phyloP scores from a whole-genome alignment of 2,888 invertebrate genomes.

The Drosophila nr. fundita region DNA sequence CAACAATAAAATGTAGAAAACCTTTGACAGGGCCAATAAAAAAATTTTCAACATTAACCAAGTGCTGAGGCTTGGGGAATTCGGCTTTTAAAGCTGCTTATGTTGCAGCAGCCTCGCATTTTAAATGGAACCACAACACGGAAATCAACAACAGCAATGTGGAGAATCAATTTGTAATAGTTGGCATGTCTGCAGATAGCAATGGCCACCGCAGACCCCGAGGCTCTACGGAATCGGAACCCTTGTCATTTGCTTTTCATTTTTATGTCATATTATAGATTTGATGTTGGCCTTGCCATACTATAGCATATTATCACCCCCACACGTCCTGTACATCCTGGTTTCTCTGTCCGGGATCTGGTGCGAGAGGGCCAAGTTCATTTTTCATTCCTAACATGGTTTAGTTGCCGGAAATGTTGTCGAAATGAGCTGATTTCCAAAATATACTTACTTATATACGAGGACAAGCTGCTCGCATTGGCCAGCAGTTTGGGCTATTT shows the following conservation, averaged over 20 bases:
- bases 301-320: conserved; percentile 38
- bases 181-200: conserved; percentile 75
- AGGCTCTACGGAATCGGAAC: conserved; percentile 51
- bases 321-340: conserved; percentile 18
- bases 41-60: conserved; percentile 65
- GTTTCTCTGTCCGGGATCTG: conserved; percentile 3
- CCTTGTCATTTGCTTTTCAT: conserved; percentile 80
- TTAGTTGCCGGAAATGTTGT: conserved; percentile 80
- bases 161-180: conserved; percentile 78
- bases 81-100: conserved; percentile 56
- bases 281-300: conserved; percentile 48
- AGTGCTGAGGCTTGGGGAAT: conserved; percentile 18
- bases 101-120: conserved; percentile 43
- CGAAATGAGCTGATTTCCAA: conserved; percentile 78
- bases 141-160: conserved; percentile 60
- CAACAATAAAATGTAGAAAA: conserved; percentile 62
- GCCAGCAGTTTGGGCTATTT: conserved; percentile 45
- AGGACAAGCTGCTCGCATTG: conserved; percentile 26
- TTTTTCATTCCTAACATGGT: conserved; percentile 80
- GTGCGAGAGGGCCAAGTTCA: conserved; percentile 58
- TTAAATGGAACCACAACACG: conserved; percentile 44
- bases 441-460: conserved; percentile 44
- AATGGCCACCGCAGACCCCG: conserved; percentile 58
- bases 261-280: conserved; percentile 81
- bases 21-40: conserved; percentile 64